Base-by-base conservation (phyloP, 1,140 invertebrate genomes). In the Drosophila insularis region DNA sequence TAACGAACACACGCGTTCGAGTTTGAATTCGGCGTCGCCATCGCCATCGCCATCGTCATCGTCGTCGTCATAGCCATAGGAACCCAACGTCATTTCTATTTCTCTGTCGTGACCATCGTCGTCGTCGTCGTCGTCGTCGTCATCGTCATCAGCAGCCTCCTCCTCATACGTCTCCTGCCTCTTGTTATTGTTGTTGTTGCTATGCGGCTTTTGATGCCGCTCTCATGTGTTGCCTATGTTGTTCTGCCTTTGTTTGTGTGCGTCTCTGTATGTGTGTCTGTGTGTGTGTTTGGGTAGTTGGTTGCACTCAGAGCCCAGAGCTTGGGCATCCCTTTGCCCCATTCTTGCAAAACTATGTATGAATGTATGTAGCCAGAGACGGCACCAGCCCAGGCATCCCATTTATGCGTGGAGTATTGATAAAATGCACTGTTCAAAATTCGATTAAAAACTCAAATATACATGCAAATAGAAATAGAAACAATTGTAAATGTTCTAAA, bases 1-100 rank as follows among this genome's bases (percentile, higher is more conserved):
- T 19, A 54, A 59, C 62, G 81, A 82, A 84, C 82, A 86, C 69
- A 86, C 82, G 82, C 82, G 78, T 87, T 58, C 69, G 72, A 80
- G 77, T 71, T 81, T 87, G 78, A 86, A 89, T 86, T 87, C 60
- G 72, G 72, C 75, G 68, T 74, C 62, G 63, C 43, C 64, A 54
- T 37, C 54, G 54, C 21, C 40, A 35, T 54, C 27, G 23, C 68
- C 67, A 60, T 68, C 68, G 60, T 72, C 64, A 27, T 67, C 8
- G 19, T 40, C 32, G 27, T 65, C 32, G 67, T 78, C 76, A 80
- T 54, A 61, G 59, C 60, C 39, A 62, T 59, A 68, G 73, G 40
- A 62, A 65, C 46, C 50, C 63, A 77, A 65, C 74, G 74, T 77
- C 74, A 77, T 77, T 77, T 77, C 74, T 76, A 76, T 76, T 76